A percentile compares a stretch with the other conserved stretches of the same genome.
These are phyloP conservation scores for Bursaphelenchus mucronatus DNA, from an alignment of 1,140 invertebrate species.

Conservation along the genomic window DNA sequence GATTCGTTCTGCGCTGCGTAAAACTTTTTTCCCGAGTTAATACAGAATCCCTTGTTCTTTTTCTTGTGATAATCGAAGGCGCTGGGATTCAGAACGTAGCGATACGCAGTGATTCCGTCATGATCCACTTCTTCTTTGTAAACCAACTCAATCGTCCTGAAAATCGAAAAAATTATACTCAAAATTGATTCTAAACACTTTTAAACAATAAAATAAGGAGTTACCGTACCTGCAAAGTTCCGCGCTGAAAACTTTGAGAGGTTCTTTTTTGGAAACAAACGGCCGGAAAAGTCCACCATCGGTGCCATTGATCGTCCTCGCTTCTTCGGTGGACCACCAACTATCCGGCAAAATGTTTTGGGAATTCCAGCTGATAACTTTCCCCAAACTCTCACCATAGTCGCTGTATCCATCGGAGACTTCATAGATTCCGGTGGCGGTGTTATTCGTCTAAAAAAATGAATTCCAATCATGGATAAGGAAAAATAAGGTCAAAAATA, in stretches of 20 bases:
- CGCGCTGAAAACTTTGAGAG: conserved; percentile 49
- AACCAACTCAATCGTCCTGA: conserved; percentile 39
- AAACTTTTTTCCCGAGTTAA: conserved; percentile 29
- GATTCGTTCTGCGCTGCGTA: conserved; percentile 25
- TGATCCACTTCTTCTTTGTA: conserved; percentile 47
- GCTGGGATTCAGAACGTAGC: conserved; percentile 37
- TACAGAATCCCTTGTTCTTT: conserved; percentile 43
- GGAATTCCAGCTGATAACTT: conserved; percentile 48
- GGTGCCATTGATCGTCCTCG: conserved; percentile 53
- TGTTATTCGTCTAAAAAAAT: conserved; percentile 50
- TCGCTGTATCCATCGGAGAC: conserved; percentile 46
- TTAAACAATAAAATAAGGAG: neutral
- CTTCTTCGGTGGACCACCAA: conserved; percentile 47
- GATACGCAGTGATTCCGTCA: conserved; percentile 40
- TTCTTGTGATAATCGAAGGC: conserved; percentile 26
- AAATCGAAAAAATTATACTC: conserved; percentile 19
- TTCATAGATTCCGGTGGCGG: conserved; percentile 44
- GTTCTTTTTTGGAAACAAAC: conserved; percentile 45
- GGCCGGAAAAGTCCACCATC: conserved; percentile 59
- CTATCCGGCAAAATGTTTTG: conserved; percentile 35
- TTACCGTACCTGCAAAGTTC: conserved; percentile 53
- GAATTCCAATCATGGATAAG: conserved; percentile 2
- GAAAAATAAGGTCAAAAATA: neutral
- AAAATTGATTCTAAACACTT: conserved; percentile 1
- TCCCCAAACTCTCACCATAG: conserved; percentile 44